Conservation (phyloP, 2,113 vertebrate species). For the Condylura cristata region DNA sequence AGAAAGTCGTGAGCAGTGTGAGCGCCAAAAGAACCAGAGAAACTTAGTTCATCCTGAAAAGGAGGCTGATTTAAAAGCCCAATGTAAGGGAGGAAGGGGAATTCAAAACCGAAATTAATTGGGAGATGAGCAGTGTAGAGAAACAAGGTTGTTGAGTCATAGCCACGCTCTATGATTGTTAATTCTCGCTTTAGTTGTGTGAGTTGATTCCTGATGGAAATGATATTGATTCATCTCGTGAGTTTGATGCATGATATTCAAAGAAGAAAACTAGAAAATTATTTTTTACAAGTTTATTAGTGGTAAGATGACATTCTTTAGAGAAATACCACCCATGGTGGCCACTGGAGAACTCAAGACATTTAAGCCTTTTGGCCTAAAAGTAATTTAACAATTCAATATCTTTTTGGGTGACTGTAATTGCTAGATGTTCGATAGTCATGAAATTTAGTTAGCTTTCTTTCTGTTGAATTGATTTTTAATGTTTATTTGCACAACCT, state of each 20-base stretch:
- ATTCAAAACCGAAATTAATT: slow-evolving; percentile 7
- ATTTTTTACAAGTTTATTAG: slow-evolving; percentile 41
- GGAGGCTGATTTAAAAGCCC: not conserved
- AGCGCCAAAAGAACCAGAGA: not conserved
- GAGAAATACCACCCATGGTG: not conserved
- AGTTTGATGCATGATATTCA: slow-evolving; percentile 49
- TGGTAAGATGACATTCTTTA: slow-evolving; percentile 40
- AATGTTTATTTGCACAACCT: slow-evolving; percentile 75
- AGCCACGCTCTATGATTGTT: not conserved
- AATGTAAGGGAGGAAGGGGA: not conserved
- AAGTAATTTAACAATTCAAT: not conserved
- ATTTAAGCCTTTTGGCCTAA: not conserved
- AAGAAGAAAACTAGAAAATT: slow-evolving; percentile 37
- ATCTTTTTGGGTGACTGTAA: not conserved
- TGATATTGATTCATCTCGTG: slow-evolving; percentile 42
- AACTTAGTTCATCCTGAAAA: not conserved
- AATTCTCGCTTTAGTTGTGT: slow-evolving; percentile 28
- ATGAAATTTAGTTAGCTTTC: slow-evolving; percentile 54
- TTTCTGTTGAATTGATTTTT: slow-evolving; percentile 63
- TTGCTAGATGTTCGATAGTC: not conserved
- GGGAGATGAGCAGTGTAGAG: not conserved
- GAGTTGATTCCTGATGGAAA: not conserved
- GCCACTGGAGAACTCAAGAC: not conserved
- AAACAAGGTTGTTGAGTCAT: not conserved
- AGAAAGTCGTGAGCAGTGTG: not conserved